Evolutionary conservation across 2,888 invertebrate species (phyloP), one percentile per base, ranked within the genome.

Genomic region (Pasiphila rectangulata): DNA sequence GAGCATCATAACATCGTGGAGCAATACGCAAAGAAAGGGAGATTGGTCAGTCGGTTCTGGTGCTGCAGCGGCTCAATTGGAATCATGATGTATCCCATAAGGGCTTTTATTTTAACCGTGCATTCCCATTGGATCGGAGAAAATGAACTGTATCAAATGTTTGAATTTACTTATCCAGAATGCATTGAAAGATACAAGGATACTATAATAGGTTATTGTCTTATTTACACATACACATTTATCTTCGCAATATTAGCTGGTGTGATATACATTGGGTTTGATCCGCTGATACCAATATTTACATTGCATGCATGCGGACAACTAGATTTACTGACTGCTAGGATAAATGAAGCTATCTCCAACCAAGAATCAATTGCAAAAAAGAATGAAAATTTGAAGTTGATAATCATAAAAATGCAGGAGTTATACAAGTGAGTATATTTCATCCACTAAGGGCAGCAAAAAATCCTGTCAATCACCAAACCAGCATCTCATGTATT

Each of bases 211-310:
- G 30, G 65, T 0, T 78, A 63, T 51, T 61, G 63, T 12, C 0
- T 55, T 0, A 38, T 71, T 16, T 74, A 70, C 23, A 3, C 38
- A 1, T 21, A 67, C 2, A 59, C 57, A 37, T 34, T 69, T 1
- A n/a, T 56, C 6, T 79, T 78, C 30, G 75, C 58, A 44, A 12
- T 54, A 1, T 77, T 69, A 37, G 69, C 76, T 4, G 20, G 48
- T 6, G 19, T 50, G 7, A 66, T 79, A 55, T 80, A 72, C 15
- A 56, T 75, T 0, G 77, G 77, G 2, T 84, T 83, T 51, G 85
- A 86, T 61, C 75, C 84, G 1, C 47, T 86, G n/a, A 70, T 77
- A 1, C 80, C 81, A 0, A 80, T 83, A 59, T 76, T 81, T 49
- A 64, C 81, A 54, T 45, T 81, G 17, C 83, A 86, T 41, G 59